Evolutionary conservation across 1,140 invertebrate genomes (phyloP).

Genomic region (Acromyrmex charruanus): DNA sequence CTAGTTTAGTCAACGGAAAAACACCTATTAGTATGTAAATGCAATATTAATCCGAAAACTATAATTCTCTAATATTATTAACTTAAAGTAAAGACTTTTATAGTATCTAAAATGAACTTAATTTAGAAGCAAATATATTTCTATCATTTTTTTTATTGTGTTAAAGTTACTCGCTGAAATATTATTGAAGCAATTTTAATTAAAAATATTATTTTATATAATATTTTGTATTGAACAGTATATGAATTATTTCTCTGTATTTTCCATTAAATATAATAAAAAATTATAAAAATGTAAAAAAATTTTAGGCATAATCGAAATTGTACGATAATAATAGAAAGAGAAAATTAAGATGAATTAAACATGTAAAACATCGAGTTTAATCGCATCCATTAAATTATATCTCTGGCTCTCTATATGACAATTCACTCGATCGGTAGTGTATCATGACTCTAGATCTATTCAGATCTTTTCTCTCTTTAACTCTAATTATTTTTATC

Average conservation of each 20-base stretch:
- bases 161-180: not conserved
- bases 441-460: no score
- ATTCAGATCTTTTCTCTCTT: no score
- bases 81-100: not conserved
- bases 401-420: no score
- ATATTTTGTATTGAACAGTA: not conserved
- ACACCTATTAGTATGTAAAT: constrained; percentile 1
- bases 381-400: no score
- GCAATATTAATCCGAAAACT: constrained; percentile 21
- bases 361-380: no score
- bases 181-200: constrained; percentile 9
- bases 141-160: not conserved
- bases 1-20: not conserved
- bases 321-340: no score
- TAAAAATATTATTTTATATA: not conserved
- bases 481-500: no score
- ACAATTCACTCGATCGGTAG: no score
- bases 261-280: not conserved
- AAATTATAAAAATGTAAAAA: not conserved
- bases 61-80: not conserved
- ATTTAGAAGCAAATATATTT: not conserved
- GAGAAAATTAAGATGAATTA: no score
- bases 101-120: not conserved
- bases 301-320: no score
- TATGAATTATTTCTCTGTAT: not conserved